Conservation (phyloP, 2,888 invertebrate species). For the Scaptomyza flava region DNA sequence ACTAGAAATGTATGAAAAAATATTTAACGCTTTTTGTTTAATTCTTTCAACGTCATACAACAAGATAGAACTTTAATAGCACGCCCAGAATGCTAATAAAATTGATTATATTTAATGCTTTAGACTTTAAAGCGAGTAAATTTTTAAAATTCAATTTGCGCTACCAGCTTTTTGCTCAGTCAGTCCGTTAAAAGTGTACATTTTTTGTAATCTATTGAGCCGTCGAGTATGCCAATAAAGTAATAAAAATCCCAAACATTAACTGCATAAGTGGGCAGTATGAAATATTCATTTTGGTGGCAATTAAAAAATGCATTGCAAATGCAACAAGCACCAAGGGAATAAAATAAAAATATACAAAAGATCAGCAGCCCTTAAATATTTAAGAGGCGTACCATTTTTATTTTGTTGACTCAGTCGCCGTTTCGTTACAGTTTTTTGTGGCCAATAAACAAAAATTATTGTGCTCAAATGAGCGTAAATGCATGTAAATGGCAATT, state of each 20-base stretch:
- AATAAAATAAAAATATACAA: background rate
- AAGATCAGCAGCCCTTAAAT: slow-evolving; percentile 48
- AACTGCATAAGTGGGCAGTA: slow-evolving; percentile 56
- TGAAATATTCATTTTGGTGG: slow-evolving; percentile 59
- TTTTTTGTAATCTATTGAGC: slow-evolving; percentile 8
- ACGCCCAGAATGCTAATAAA: background rate
- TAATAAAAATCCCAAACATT: slow-evolving; percentile 51
- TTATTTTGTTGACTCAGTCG: slow-evolving; percentile 10
- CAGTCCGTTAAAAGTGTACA: background rate
- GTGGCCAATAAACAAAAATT: slow-evolving; percentile 76
- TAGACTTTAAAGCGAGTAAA: background rate
- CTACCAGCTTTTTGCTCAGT: background rate
- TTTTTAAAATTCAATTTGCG: slow-evolving; percentile 21
- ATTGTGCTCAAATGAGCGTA: slow-evolving; percentile 79
- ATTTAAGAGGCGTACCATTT: slow-evolving; percentile 47
- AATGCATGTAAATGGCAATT: slow-evolving; percentile 66
- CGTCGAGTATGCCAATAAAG: slow-evolving; percentile 24
- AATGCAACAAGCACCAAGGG: slow-evolving; percentile 20
- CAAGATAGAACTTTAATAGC: background rate
- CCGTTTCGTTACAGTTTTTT: slow-evolving; percentile 62
- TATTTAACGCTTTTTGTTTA: background rate
- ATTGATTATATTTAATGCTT: background rate
- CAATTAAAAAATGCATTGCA: slow-evolving; percentile 67
- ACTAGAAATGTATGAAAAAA: background rate
- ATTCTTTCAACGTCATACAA: background rate